Evolutionary conservation across 2,888 invertebrate genomes (phyloP).

Genomic region (Chrysina gloriosa): DNA sequence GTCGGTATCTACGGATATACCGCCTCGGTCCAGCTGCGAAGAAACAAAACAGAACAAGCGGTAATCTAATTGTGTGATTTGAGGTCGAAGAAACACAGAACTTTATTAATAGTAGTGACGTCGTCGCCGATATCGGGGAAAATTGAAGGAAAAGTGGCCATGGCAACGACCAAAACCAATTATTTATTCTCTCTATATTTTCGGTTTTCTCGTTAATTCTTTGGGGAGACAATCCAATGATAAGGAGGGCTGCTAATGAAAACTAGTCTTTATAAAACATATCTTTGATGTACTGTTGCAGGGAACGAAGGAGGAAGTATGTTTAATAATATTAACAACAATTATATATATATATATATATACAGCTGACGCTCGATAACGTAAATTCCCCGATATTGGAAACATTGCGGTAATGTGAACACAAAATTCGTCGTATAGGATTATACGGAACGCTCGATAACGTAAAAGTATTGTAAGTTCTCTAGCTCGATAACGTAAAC

Average conservation of each 20-base stretch:
- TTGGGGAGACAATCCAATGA: background rate
- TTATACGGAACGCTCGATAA: too few relatives aligned
- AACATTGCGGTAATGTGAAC: too few relatives aligned
- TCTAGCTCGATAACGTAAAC: too few relatives aligned
- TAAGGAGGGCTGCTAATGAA: background rate
- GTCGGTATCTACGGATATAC: constrained; percentile 74
- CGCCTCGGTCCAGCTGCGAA: constrained; percentile 67
- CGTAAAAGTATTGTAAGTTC: too few relatives aligned
- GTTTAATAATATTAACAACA: too few relatives aligned
- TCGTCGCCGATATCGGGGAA: background rate
- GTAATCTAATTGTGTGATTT: constrained; percentile 17
- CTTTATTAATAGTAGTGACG: constrained; percentile 21
- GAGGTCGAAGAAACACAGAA: constrained; percentile 34
- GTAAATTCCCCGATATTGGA: too few relatives aligned
- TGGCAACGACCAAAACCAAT: background rate
- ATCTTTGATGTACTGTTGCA: too few relatives aligned
- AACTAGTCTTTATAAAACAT: too few relatives aligned
- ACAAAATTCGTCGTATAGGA: too few relatives aligned
- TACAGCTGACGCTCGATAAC: too few relatives aligned
- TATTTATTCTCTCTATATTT: background rate
- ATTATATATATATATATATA: too few relatives aligned
- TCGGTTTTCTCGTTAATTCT: background rate
- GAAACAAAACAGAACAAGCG: constrained; percentile 43
- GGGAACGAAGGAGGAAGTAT: too few relatives aligned
- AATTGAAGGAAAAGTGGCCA: background rate